Base-by-base conservation (phyloP, 2,113 vertebrate species). In the Colinus virginianus region DNA sequence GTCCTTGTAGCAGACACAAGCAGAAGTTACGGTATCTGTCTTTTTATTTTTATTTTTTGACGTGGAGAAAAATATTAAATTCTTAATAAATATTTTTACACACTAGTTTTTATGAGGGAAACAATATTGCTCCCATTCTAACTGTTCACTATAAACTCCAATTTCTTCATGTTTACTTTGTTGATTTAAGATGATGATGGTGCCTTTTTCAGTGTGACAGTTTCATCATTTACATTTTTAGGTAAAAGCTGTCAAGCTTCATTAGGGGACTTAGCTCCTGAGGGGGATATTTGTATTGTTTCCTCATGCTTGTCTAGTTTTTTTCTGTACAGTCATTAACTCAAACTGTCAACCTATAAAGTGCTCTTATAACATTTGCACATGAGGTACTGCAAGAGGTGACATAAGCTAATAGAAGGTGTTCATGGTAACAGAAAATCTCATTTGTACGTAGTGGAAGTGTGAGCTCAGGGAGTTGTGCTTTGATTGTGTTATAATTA, bases 401-500 rank as follows among this genome's bases (percentile, higher is more conserved):
- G 93, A 90, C 93, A 96, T 42, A 59, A 89, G 77, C 78, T 95
- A 96, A 96, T 96, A 77, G 89, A 90, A 91, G 77, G 84, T 94
- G 89, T 86, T 96, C 63, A 62, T 46, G 70, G 74, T 89, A 95
- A 92, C 55, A 95, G 95, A 93, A 86, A 90, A 87, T 94, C 90
- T 96, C 68, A 86, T 96, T 97, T 96, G 90, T 92, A 77, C 7
- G 0, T 66, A 61, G 85, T 51, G 28, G 74, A 88, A 88, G 45
- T 38, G 86, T 88, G 69, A 95, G 85, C 78, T 91, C 36, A 38
- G 84, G 91, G 88, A 88, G 64, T 82, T 75, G 86, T 3, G 59
- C 85, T 95, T 95, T 93, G 93, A 90, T 94, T 96, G 95, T 11
- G 4, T 90, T 97, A 56, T 90, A 97, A 95, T 97, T 96, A 96